phyloP scores from a whole-genome alignment of 2,888 invertebrate genomes.

The Tetramorium bicarinatum region DNA sequence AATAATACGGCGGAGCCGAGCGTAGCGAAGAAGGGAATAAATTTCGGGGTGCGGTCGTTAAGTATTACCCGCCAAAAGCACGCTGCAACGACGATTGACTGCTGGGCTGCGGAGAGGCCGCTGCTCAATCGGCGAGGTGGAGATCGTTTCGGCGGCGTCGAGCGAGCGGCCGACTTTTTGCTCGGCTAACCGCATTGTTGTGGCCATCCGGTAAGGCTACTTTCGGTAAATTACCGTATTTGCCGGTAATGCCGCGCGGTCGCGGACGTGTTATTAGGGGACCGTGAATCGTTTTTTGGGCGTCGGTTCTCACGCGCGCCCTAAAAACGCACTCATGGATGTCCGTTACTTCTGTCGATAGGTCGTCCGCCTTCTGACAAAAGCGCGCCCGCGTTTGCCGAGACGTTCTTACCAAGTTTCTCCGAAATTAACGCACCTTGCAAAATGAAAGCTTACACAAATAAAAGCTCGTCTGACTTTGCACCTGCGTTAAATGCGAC shows the following conservation, averaged over 20 bases:
- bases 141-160: constrained; percentile 60
- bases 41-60: constrained; percentile 61
- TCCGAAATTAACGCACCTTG: not conserved
- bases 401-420: not conserved
- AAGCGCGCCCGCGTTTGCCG: constrained; percentile 6
- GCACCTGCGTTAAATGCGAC: not conserved
- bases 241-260: constrained; percentile 71
- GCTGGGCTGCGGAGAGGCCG: constrained; percentile 28
- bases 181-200: constrained; percentile 72
- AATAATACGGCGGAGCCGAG: constrained; percentile 54
- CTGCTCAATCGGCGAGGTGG: constrained; percentile 46
- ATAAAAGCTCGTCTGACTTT: not conserved
- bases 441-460: not conserved
- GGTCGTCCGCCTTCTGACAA: constrained; percentile 1
- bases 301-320: constrained; percentile 67
- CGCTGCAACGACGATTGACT: constrained; percentile 61
- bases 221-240: constrained; percentile 75
- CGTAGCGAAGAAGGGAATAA: constrained; percentile 47
- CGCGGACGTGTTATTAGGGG: constrained; percentile 69
- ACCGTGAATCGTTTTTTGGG: constrained; percentile 57
- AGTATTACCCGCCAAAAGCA: constrained; percentile 58
- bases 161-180: constrained; percentile 64
- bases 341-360: constrained; percentile 47
- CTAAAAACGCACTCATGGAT: constrained; percentile 46
- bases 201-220: constrained; percentile 65